These are phyloP conservation scores for Synergus gifuensis DNA, from an alignment of 2,888 invertebrate species.

Conservation along the genomic window DNA sequence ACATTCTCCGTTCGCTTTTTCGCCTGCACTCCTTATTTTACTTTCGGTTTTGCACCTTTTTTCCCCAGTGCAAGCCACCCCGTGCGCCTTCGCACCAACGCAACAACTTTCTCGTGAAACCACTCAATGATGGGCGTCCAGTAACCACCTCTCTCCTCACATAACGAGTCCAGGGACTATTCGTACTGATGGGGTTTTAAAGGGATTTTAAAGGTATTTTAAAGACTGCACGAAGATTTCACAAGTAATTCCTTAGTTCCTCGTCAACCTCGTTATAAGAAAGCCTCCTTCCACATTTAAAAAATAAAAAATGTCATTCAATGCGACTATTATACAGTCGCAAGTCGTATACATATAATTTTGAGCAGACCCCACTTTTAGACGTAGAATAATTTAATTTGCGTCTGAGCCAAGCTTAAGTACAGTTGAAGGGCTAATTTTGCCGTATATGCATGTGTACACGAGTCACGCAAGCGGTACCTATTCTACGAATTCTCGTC, in stretches of 20 bases:
- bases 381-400: conserved; percentile 22
- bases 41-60: conserved; percentile 40
- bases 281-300: no score
- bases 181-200: neutral
- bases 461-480: conserved; percentile 34
- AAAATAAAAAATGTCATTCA: no score
- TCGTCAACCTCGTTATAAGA: no score
- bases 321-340: neutral
- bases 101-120: conserved; percentile 10
- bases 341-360: conserved; percentile 23
- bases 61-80: conserved; percentile 10
- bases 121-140: conserved; percentile 38
- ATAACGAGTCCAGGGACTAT: neutral
- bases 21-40: conserved; percentile 42
- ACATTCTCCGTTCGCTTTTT: conserved; percentile 43
- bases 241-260: no score
- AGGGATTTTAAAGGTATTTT: no score
- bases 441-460: conserved; percentile 6
- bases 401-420: conserved; percentile 21
- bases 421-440: conserved; percentile 34
- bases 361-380: neutral
- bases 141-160: conserved; percentile 1
- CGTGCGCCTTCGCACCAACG: conserved; percentile 41
- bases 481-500: conserved; percentile 51
- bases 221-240: no score